These are phyloP conservation scores for Sesia apiformis DNA, from an alignment of 2,888 invertebrate species.

Conservation along the genomic window DNA sequence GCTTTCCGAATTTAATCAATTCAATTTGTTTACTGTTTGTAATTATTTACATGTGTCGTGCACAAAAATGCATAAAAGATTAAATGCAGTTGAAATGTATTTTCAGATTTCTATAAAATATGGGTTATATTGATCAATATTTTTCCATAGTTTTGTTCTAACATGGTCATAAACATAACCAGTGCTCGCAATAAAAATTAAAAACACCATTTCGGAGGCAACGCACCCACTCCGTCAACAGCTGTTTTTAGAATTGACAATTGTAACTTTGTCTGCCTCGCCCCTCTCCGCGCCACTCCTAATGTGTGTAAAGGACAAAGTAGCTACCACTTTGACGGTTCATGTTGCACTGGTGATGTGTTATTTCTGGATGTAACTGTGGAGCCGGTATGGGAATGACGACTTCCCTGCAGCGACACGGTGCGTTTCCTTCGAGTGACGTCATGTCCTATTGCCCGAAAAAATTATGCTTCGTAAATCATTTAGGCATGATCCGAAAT, in stretches of 20 bases:
- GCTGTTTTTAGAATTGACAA: slow-evolving; percentile 60
- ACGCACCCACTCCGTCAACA: slow-evolving; percentile 51
- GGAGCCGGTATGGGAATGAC: slow-evolving; percentile 57
- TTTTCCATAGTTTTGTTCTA: neutral
- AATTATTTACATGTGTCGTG: neutral
- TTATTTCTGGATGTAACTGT: slow-evolving; percentile 53
- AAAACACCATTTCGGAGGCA: slow-evolving; percentile 36
- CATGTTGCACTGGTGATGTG: slow-evolving; percentile 18
- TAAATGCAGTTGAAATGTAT: neutral
- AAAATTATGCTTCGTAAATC: too few relatives aligned
- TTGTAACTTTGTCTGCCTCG: slow-evolving; percentile 23
- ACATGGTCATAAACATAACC: neutral
- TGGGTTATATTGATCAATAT: neutral
- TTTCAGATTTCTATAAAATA: neutral
- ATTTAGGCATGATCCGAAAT: too few relatives aligned
- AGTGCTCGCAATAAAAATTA: slow-evolving; percentile 28
- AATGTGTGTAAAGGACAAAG: slow-evolving; percentile 2
- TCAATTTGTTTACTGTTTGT: too few relatives aligned
- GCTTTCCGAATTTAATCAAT: too few relatives aligned
- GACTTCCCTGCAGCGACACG: slow-evolving; percentile 54
- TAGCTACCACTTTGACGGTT: slow-evolving; percentile 10
- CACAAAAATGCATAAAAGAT: neutral
- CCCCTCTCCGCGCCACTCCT: slow-evolving; percentile 8
- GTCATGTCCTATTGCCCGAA: slow-evolving; percentile 43
- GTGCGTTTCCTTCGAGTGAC: slow-evolving; percentile 53